Evolutionary conservation across 1,140 invertebrate genomes (phyloP).

Genomic region (Cyclargus thomasi): DNA sequence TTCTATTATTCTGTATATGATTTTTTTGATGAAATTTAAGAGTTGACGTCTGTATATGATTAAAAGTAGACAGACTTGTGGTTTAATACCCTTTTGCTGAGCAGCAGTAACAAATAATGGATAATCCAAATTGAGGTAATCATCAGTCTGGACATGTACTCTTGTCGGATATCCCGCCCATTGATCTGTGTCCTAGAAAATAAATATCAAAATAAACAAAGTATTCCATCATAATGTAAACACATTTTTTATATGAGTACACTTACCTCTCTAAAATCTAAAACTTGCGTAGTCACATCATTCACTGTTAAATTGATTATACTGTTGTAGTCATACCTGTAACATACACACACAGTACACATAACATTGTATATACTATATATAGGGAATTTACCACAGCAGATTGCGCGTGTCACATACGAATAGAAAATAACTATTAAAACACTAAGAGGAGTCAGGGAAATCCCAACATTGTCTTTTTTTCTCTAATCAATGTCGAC

Average conservation of each 20-base stretch:
- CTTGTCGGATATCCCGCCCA: conserved; percentile 45
- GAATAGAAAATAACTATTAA: neutral
- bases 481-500: neutral
- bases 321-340: conserved; percentile 41
- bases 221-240: too few species aligned
- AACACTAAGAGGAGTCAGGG: neutral
- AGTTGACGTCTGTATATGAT: too few species aligned
- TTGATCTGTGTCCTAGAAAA: conserved; percentile 35
- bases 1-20: too few species aligned
- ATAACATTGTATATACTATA: too few species aligned
- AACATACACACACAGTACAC: neutral
- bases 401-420: neutral
- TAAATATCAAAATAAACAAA: neutral
- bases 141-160: conserved; percentile 47
- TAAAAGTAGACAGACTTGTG: neutral
- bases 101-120: conserved; percentile 56
- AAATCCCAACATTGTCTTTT: neutral
- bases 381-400: too few species aligned
- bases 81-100: conserved; percentile 51
- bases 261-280: conserved; percentile 54
- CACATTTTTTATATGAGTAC: neutral
- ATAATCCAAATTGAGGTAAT: conserved; percentile 34
- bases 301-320: conserved; percentile 42
- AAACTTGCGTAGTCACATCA: conserved; percentile 41
- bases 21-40: too few species aligned